Base-by-base conservation (phyloP, 2,888 invertebrate genomes). In the Calameuta filiformis region DNA sequence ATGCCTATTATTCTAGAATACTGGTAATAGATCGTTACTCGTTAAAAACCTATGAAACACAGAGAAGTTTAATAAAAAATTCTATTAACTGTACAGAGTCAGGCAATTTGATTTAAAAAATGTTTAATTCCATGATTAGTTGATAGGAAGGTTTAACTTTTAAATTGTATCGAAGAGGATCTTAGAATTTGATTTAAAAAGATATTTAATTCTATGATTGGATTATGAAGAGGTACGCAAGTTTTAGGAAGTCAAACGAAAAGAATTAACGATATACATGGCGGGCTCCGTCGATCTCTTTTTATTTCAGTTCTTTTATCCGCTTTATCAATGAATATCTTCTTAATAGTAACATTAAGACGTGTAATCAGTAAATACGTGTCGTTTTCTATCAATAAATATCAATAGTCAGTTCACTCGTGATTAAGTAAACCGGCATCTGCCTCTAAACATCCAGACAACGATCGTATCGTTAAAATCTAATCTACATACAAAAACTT, bases 261-360 rank as follows among this genome's bases (percentile, higher is more conserved):
- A 56, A 56, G 9, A 56, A 56, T 23, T 9, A 56, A 56, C 56
- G 56, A 56, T 56, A 23, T 34, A 33, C 71, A 31, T 31, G 33
- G 71, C 71, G 71, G 33, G 71, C 34, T 35, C 35, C 74, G 35
- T 37, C 74, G 31, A 35, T 35, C 35, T 74, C n/a, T 74, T 74
- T 74, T 74, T 74, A 74, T 74, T 74, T 74, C 74, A 74, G 74
- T 74, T 74, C 74, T 34, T 35, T 74, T 35, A 74, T 37, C 34
- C 23, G 74, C 23, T 33, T 74, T 35, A 74, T 74, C 35, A 35
- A 74, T 73, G 34, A 71, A 71, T 35, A 30, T 33, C 37, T 30
- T 23, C 74, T 35, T 33, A 74, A 37, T 37, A 35, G 35, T 74
- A 74, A 74, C 74, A 74, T 74, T 35, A 35, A 74, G 74, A 74